phyloP scores from a whole-genome alignment of 2,113 vertebrate genomes.

The Xenopus borealis region DNA sequence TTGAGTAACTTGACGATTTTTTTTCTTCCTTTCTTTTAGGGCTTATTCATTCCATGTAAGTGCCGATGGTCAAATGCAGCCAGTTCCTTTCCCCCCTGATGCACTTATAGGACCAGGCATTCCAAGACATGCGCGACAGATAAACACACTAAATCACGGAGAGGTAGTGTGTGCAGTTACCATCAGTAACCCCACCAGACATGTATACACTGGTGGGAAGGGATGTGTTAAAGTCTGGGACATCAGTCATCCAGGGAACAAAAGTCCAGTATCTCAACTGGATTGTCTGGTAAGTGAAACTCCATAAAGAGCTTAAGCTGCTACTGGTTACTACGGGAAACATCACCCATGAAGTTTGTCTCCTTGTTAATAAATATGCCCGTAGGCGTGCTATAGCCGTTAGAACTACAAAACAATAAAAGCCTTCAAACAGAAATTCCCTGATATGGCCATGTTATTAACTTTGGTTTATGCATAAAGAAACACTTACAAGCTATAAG shows the following conservation, averaged over 20 bases:
- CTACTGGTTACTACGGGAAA: no score
- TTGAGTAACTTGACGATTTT: not conserved
- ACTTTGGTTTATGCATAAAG: no score
- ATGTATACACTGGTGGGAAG: constrained; percentile 77
- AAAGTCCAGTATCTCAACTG: constrained; percentile 79
- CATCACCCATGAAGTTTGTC: no score
- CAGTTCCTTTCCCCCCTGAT: constrained; percentile 76
- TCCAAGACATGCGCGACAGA: constrained; percentile 76
- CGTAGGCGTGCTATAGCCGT: no score
- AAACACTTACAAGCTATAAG: no score
- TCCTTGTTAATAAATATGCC: no score
- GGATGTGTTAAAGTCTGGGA: constrained; percentile 82
- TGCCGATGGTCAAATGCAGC: constrained; percentile 80
- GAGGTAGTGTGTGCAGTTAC: constrained; percentile 80
- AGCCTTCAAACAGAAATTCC: no score
- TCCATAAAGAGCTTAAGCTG: not conserved
- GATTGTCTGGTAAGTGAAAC: constrained; percentile 73
- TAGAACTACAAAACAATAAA: no score
- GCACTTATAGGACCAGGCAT: constrained; percentile 79
- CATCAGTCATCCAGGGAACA: constrained; percentile 79
- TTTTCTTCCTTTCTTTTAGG: constrained; percentile 50
- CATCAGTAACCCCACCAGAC: constrained; percentile 79
- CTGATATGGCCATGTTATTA: no score
- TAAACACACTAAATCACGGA: constrained; percentile 77
- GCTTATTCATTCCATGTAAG: constrained; percentile 80